A percentile compares a stretch with the other conserved stretches of the same genome.
Conservation (phyloP, 2,888 invertebrate species). For the Alentia gelatinosa region DNA sequence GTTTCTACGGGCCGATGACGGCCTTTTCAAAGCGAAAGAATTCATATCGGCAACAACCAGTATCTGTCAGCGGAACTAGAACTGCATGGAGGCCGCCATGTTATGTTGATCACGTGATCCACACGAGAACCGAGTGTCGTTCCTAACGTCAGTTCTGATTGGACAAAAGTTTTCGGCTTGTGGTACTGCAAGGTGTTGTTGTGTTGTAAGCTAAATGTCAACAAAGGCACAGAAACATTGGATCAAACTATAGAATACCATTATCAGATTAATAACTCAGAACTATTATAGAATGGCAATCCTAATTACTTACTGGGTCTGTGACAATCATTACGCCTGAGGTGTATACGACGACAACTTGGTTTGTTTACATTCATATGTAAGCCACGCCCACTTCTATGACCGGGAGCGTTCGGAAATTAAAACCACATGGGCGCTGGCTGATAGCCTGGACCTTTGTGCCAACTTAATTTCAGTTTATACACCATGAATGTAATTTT, state of each 20-base stretch:
- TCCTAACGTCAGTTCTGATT: not conserved
- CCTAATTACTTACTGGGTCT: too few species aligned
- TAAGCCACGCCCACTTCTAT: constrained; percentile 24
- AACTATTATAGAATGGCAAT: too few species aligned
- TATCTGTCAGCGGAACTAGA: not conserved
- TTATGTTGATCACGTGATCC: constrained; percentile 30
- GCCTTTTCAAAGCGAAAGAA: constrained; percentile 66
- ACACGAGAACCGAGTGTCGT: not conserved
- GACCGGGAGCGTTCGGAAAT: not conserved
- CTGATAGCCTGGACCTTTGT: too few species aligned
- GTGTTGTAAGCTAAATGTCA: too few species aligned
- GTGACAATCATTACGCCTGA: too few species aligned
- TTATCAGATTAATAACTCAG: too few species aligned
- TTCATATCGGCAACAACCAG: constrained; percentile 28
- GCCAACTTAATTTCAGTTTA: too few species aligned
- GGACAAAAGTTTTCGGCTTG: not conserved
- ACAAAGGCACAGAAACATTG: too few species aligned
- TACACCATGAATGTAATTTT: too few species aligned
- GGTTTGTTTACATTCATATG: constrained; percentile 2
- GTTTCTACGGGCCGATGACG: constrained; percentile 75
- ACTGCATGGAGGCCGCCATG: constrained; percentile 38
- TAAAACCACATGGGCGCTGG: too few species aligned
- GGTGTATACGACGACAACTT: too few species aligned
- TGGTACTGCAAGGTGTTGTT: not conserved
- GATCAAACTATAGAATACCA: too few species aligned